Conservation (phyloP, 1,140 invertebrate genomes). For the Nephotettix cincticeps region DNA sequence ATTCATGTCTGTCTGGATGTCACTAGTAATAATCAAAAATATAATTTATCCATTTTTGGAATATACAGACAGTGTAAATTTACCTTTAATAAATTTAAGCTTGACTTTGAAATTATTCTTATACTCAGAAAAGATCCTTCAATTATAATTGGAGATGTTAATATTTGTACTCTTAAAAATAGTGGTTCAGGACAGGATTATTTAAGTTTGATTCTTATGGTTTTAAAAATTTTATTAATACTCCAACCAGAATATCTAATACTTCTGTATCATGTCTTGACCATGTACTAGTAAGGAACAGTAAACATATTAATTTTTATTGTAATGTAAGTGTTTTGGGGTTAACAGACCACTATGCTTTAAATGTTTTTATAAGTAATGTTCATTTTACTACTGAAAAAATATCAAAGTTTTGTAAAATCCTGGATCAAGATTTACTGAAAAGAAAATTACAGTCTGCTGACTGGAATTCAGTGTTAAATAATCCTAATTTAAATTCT, state of each 20-base stretch:
- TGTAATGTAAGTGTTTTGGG: too few relatives aligned
- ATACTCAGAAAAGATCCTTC: neutral
- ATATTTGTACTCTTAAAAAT: neutral
- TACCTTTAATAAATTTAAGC: neutral
- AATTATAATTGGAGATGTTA: neutral
- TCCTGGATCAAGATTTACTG: too few relatives aligned
- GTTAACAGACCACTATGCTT: too few relatives aligned
- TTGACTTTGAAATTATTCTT: neutral
- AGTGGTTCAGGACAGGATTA: neutral
- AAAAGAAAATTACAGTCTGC: too few relatives aligned
- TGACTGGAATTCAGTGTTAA: too few relatives aligned
- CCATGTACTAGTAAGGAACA: neutral
- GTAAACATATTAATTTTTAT: neutral
- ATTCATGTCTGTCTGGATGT: neutral
- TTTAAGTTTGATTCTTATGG: neutral
- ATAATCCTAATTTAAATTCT: too few relatives aligned
- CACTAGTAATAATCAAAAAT: neutral
- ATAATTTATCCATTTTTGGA: neutral
- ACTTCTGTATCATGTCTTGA: neutral
- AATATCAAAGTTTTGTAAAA: too few relatives aligned
- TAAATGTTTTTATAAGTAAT: too few relatives aligned
- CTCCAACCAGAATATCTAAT: neutral
- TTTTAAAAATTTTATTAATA: neutral
- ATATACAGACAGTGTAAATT: neutral
- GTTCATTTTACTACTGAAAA: too few relatives aligned